Conservation (phyloP, 2,888 invertebrate species). For the Drosophila rubida region DNA sequence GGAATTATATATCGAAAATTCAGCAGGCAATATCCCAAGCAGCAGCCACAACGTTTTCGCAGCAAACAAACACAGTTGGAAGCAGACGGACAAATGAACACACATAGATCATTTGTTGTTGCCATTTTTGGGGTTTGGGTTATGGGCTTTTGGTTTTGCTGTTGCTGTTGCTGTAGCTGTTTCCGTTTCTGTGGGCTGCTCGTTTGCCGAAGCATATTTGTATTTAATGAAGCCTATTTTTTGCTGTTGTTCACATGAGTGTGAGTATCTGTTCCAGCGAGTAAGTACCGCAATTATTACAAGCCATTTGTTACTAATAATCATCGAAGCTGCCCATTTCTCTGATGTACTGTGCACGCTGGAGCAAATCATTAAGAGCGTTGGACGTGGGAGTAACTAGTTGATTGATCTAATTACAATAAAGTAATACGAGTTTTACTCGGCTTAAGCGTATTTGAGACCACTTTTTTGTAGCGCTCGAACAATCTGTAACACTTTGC, state of each 20-base stretch:
- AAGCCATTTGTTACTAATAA: slow-evolving; percentile 48
- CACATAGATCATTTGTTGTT: slow-evolving; percentile 58
- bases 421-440: background rate
- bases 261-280: slow-evolving; percentile 26
- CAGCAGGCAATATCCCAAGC: slow-evolving; percentile 55
- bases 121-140: slow-evolving; percentile 31
- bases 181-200: slow-evolving; percentile 38
- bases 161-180: slow-evolving; percentile 4
- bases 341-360: background rate
- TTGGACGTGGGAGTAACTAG: background rate
- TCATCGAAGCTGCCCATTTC: slow-evolving; percentile 35
- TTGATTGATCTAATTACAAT: background rate
- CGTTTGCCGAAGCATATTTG: slow-evolving; percentile 63
- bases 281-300: slow-evolving; percentile 72
- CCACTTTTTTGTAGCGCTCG: background rate
- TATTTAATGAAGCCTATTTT: slow-evolving; percentile 78
- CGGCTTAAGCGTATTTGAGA: background rate
- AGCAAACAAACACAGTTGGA: slow-evolving; percentile 20
- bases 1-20: slow-evolving; percentile 34
- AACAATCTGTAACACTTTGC: background rate
- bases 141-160: background rate
- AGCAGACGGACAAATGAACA: slow-evolving; percentile 32
- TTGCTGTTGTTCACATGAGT: background rate
- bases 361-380: slow-evolving; percentile 25
- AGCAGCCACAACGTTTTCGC: slow-evolving; percentile 47